phyloP scores from a whole-genome alignment of 2,113 vertebrate species.

The Dryoscopus gambensis region DNA sequence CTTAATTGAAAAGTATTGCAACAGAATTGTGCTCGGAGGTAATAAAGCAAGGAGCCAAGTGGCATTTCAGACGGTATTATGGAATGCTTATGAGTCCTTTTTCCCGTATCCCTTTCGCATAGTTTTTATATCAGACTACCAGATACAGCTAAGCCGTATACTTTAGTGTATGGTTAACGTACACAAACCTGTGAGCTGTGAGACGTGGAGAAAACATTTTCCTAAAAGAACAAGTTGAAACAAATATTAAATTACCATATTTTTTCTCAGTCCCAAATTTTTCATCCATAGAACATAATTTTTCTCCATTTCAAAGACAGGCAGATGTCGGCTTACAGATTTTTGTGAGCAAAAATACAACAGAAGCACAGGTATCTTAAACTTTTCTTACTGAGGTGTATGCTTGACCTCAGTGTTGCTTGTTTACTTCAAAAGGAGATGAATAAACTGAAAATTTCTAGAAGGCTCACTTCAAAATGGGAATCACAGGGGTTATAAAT shows the following conservation, averaged over 20 bases:
- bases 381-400: background rate
- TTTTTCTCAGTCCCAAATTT: background rate
- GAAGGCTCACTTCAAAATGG: background rate
- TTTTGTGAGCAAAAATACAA: background rate
- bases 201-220: background rate
- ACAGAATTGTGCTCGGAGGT: background rate
- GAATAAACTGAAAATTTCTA: background rate
- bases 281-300: background rate
- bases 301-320: background rate
- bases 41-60: background rate
- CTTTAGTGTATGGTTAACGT: background rate
- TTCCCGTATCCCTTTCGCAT: background rate
- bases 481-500: background rate
- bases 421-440: background rate
- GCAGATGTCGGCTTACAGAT: background rate
- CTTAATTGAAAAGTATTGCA: background rate
- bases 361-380: background rate
- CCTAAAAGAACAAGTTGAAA: background rate
- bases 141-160: background rate
- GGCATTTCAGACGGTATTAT: background rate
- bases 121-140: background rate
- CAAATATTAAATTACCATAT: background rate
- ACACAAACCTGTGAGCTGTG: background rate
- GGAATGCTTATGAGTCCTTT: background rate
- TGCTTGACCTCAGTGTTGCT: background rate